Evolutionary conservation across 2,888 invertebrate species (phyloP).

Genomic region (Nemurella pictetii): DNA sequence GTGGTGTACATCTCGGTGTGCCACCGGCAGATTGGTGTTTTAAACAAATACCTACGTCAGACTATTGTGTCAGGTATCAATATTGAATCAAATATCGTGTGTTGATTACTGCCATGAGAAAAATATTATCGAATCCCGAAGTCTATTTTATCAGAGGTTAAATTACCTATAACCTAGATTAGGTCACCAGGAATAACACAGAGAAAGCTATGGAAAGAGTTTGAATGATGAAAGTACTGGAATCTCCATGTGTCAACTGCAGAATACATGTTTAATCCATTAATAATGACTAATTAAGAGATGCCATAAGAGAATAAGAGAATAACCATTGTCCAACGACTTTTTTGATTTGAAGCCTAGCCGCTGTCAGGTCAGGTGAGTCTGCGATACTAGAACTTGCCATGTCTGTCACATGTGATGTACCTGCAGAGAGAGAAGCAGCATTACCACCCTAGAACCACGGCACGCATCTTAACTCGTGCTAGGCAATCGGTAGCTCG

Average conservation of each 20-base stretch:
- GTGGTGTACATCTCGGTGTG: too few relatives aligned
- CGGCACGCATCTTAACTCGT: too few relatives aligned
- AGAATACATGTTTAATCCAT: neutral
- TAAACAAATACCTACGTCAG: too few relatives aligned
- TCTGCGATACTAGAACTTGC: neutral
- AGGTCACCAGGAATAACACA: neutral
- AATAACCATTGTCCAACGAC: neutral
- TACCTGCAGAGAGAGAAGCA: neutral
- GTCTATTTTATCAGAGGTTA: too few relatives aligned
- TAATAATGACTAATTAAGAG: neutral
- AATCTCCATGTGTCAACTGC: neutral
- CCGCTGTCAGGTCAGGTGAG: neutral
- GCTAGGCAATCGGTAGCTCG: too few relatives aligned
- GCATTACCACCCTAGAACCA: too few relatives aligned
- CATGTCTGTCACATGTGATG: neutral
- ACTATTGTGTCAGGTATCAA: too few relatives aligned
- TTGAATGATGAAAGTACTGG: neutral
- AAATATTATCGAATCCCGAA: too few relatives aligned
- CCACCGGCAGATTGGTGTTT: too few relatives aligned
- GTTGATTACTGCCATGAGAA: too few relatives aligned
- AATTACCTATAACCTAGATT: neutral
- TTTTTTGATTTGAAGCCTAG: neutral
- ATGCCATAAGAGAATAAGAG: neutral
- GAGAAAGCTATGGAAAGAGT: neutral
- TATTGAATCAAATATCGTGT: too few relatives aligned